These are phyloP conservation scores for Tetanocera ferruginea DNA, from an alignment of 2,888 invertebrate genomes.

Conservation along the genomic window DNA sequence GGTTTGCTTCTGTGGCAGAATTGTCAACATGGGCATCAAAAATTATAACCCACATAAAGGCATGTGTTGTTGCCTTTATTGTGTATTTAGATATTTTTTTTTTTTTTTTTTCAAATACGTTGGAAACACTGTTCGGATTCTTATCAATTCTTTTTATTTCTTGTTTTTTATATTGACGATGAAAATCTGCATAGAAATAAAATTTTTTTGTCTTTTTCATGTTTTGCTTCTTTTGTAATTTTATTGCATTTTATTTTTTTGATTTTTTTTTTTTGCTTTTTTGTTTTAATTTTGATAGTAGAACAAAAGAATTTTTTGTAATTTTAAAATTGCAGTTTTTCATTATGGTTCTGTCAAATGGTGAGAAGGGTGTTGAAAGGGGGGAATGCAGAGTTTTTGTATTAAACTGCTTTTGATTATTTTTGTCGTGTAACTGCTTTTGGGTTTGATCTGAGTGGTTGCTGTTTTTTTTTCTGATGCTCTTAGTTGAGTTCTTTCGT, in stretches of 20 bases:
- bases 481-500: neutral
- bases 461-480: neutral
- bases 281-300: neutral
- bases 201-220: neutral
- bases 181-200: conserved; percentile 26
- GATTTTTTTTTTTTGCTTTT: neutral
- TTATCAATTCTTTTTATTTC: conserved; percentile 15
- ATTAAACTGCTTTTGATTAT: no score
- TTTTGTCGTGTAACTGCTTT: neutral
- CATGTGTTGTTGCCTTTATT: neutral
- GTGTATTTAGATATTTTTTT: neutral
- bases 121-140: neutral
- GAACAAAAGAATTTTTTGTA: conserved; percentile 21
- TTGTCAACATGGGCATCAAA: conserved; percentile 7
- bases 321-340: conserved; percentile 27
- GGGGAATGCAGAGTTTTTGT: no score
- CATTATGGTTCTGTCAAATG: conserved; percentile 18
- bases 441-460: neutral
- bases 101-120: neutral
- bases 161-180: neutral
- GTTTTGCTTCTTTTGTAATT: neutral
- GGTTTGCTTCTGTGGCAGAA: neutral
- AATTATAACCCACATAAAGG: neutral
- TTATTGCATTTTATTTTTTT: neutral
- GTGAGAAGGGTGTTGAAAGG: neutral